phyloP scores from a whole-genome alignment of 1,140 invertebrate species.

The Parasteatoda tepidariorum region DNA sequence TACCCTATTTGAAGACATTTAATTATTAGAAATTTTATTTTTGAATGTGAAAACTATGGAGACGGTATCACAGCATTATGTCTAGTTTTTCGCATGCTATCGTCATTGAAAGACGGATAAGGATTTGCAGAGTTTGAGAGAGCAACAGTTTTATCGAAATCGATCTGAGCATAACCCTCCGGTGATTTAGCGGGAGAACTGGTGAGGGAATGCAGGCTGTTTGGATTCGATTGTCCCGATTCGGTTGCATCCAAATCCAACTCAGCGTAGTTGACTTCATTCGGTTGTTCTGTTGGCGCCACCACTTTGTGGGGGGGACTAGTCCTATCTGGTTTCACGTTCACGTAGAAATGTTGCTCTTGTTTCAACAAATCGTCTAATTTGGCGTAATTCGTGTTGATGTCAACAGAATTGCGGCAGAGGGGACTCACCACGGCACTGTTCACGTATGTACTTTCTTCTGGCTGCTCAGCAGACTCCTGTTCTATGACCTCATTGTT shows the following conservation, averaged over 20 bases:
- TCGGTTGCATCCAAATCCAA: slow-evolving; percentile 76
- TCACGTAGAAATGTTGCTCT: slow-evolving; percentile 74
- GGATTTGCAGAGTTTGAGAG: slow-evolving; percentile 71
- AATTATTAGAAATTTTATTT: no score
- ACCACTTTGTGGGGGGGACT: slow-evolving; percentile 67
- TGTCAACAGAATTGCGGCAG: slow-evolving; percentile 62
- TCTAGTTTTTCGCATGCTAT: slow-evolving; percentile 69
- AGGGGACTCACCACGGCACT: slow-evolving; percentile 30
- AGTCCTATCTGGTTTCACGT: slow-evolving; percentile 75
- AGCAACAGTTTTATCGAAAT: slow-evolving; percentile 91
- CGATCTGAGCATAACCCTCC: slow-evolving; percentile 90
- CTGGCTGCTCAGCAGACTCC: not conserved
- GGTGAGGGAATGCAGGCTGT: slow-evolving; percentile 64
- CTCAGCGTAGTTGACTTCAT: slow-evolving; percentile 75
- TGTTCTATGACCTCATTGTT: slow-evolving; percentile 37
- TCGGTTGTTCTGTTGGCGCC: slow-evolving; percentile 1
- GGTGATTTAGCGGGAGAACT: slow-evolving; percentile 67
- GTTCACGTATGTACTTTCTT: slow-evolving; percentile 38
- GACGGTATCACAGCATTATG: slow-evolving; percentile 69
- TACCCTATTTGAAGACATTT: no score
- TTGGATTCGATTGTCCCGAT: slow-evolving; percentile 73
- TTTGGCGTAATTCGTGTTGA: slow-evolving; percentile 71
- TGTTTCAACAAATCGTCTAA: slow-evolving; percentile 67
- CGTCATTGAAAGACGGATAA: slow-evolving; percentile 63
- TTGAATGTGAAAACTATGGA: no score